These are phyloP conservation scores for Achatina immaculata DNA, from an alignment of 1,140 invertebrate species.

Conservation along the genomic window DNA sequence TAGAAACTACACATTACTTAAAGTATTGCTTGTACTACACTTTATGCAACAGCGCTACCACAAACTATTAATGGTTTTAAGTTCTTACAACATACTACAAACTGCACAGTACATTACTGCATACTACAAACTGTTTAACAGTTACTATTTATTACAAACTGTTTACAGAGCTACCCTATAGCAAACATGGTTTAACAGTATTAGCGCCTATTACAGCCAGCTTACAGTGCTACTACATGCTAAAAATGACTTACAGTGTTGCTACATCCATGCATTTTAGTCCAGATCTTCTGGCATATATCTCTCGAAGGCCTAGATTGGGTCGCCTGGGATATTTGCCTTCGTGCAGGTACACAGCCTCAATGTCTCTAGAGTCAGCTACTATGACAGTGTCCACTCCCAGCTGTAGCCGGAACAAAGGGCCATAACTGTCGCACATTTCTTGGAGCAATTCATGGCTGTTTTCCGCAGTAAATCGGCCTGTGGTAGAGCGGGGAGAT, in stretches of 20 bases:
- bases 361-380: slow-evolving; percentile 20
- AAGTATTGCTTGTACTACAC: too few relatives aligned
- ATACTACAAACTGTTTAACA: too few relatives aligned
- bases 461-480: not conserved
- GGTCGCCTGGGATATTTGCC: slow-evolving; percentile 7
- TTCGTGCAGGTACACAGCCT: slow-evolving; percentile 1
- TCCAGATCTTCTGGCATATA: slow-evolving; percentile 15
- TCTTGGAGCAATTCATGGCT: not conserved
- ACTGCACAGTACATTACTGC: too few relatives aligned
- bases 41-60: too few relatives aligned
- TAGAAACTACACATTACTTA: too few relatives aligned
- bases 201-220: too few relatives aligned
- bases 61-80: too few relatives aligned
- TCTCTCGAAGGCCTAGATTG: not conserved
- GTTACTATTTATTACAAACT: too few relatives aligned
- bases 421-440: not conserved
- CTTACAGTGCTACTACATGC: too few relatives aligned
- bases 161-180: too few relatives aligned
- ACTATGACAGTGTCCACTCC: not conserved
- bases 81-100: too few relatives aligned
- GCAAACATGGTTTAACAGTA: too few relatives aligned
- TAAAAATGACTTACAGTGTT: slow-evolving; percentile 12
- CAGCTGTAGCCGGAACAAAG: slow-evolving; percentile 12
- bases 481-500: not conserved
- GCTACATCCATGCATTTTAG: not conserved